Evolutionary conservation across 2,888 invertebrate species (phyloP).

Genomic region (Muschampia plurimacula): DNA sequence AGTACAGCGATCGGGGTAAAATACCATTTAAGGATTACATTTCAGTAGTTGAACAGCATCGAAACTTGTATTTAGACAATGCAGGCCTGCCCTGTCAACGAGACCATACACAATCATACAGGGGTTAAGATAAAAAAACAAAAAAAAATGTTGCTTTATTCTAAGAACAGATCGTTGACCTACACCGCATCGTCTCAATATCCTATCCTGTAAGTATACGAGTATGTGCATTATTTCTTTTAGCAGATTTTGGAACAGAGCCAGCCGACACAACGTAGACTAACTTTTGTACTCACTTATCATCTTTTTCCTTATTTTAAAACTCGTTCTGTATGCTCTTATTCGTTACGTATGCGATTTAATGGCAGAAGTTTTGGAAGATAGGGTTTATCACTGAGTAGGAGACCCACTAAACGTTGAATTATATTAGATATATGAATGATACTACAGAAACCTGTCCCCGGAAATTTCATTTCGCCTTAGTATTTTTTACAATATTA

Average conservation of each 20-base stretch:
- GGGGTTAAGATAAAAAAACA: not conserved
- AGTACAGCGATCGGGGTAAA: no score
- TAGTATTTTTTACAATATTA: no score
- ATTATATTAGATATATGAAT: not conserved
- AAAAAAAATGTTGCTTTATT: not conserved
- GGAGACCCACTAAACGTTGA: not conserved
- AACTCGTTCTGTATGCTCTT: constrained; percentile 24
- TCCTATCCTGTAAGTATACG: constrained; percentile 43
- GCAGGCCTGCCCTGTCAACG: no score
- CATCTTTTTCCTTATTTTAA: constrained; percentile 58
- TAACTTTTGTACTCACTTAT: constrained; percentile 68
- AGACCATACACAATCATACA: no score
- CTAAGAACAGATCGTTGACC: not conserved
- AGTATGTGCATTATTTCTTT: constrained; percentile 58
- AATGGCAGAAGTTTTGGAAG: not conserved
- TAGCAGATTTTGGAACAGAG: constrained; percentile 58
- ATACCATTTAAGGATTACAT: no score
- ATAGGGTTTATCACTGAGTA: not conserved
- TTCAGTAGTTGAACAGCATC: no score
- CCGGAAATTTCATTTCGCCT: no score
- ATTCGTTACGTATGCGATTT: constrained; percentile 9
- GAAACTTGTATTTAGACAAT: no score
- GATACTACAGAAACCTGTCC: no score
- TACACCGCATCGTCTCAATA: not conserved
- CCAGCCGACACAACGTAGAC: constrained; percentile 56